Conservation (phyloP, 2,888 invertebrate genomes). For the Scaptomyza tumidula region DNA sequence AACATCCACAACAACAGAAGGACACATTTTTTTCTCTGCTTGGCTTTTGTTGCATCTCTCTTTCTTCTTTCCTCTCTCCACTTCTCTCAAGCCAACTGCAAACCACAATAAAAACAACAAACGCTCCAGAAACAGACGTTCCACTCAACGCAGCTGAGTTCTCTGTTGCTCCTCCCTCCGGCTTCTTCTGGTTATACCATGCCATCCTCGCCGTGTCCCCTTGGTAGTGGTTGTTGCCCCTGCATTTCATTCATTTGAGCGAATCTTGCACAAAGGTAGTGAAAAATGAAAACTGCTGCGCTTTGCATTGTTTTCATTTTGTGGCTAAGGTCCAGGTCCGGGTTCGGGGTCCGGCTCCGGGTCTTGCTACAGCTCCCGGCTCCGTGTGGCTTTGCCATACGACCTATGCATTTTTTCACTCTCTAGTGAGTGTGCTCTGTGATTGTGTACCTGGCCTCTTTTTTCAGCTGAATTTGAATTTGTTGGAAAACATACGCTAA, state of each 20-base stretch:
- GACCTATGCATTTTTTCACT: constrained; percentile 23
- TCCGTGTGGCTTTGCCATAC: constrained; percentile 25
- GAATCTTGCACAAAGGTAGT: constrained; percentile 71
- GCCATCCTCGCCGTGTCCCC: constrained; percentile 3
- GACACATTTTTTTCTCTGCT: constrained; percentile 68
- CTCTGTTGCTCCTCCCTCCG: constrained; percentile 27
- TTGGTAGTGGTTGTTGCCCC: constrained; percentile 15
- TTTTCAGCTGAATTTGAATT: constrained; percentile 65
- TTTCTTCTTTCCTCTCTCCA: constrained; percentile 5
- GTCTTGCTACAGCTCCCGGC: not conserved
- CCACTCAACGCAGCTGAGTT: constrained; percentile 76
- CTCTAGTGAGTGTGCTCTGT: constrained; percentile 31
- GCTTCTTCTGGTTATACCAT: not conserved
- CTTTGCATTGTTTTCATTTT: constrained; percentile 75
- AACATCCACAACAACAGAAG: constrained; percentile 41
- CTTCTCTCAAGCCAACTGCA: not conserved
- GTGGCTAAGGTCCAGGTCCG: constrained; percentile 31
- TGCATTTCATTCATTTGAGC: constrained; percentile 62
- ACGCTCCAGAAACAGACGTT: constrained; percentile 75
- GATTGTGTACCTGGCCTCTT: constrained; percentile 44
- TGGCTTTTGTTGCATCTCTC: constrained; percentile 58
- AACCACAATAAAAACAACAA: constrained; percentile 60
- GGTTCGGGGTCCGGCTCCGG: not conserved
- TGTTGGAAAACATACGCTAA: constrained; percentile 71
- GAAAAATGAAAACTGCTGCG: constrained; percentile 74